These are phyloP conservation scores for Arion vulgaris DNA, from an alignment of 1,140 invertebrate species.

Conservation along the genomic window DNA sequence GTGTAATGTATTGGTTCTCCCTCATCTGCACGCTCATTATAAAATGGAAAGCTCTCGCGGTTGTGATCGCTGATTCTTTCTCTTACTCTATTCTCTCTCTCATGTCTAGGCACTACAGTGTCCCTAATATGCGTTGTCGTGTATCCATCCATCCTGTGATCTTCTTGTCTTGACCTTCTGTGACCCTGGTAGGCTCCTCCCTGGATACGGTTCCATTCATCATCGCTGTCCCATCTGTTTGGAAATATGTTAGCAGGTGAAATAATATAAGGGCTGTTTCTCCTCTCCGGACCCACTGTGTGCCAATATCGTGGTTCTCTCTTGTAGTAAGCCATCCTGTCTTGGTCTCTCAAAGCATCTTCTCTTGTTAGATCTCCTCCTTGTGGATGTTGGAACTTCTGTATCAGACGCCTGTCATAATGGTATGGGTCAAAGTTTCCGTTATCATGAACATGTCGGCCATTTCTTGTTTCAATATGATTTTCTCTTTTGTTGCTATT, in stretches of 20 bases:
- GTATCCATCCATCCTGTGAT: conserved; percentile 2
- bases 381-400: neutral
- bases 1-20: neutral
- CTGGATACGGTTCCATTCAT: no score
- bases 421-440: neutral
- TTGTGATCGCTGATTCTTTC: neutral
- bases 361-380: neutral
- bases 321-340: neutral
- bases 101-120: neutral
- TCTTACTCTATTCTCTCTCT: neutral
- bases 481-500: neutral
- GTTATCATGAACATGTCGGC: neutral
- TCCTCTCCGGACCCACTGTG: neutral
- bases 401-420: neutral
- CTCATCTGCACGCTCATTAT: neutral
- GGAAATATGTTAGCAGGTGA: neutral
- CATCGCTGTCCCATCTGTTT: neutral
- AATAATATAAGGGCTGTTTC: neutral
- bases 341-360: neutral
- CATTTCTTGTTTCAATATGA: neutral
- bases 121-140: neutral
- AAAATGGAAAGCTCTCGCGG: neutral
- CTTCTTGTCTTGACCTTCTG: neutral
- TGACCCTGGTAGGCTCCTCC: neutral
- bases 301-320: neutral